Percentiles rank a stretch among this genome's conserved stretches.
Evolutionary conservation across 2,888 invertebrate species (phyloP).

Genomic region (Cheilosia variabilis): DNA sequence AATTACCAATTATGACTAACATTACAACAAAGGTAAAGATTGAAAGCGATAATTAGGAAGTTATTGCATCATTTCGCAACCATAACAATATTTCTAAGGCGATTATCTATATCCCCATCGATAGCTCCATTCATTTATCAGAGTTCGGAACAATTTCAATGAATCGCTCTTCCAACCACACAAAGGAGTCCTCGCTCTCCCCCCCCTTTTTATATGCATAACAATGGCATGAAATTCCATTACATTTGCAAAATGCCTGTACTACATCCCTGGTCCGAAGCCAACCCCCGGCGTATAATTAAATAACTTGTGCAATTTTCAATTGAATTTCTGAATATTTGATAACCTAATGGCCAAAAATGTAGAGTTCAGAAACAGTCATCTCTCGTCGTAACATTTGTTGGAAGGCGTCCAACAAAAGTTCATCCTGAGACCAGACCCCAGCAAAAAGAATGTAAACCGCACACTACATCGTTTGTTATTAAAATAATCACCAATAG

Average conservation of each 20-base stretch:
- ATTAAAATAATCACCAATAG: constrained; percentile 60
- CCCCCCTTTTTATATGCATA: not conserved
- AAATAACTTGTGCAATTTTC: constrained; percentile 60
- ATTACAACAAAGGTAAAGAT: too few species aligned
- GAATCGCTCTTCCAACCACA: constrained; percentile 8
- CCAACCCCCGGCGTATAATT: constrained; percentile 42
- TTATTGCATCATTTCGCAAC: not conserved
- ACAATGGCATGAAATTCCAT: constrained; percentile 39
- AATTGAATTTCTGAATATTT: constrained; percentile 61
- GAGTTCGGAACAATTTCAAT: constrained; percentile 23
- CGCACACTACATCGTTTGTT: constrained; percentile 57
- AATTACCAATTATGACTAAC: too few species aligned
- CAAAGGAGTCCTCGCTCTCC: not conserved
- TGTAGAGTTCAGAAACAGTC: constrained; percentile 30
- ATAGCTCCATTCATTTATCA: constrained; percentile 1
- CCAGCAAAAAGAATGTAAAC: constrained; percentile 18
- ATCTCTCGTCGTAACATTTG: constrained; percentile 29
- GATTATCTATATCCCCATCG: not conserved
- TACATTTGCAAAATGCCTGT: constrained; percentile 16
- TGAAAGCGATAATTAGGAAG: too few species aligned
- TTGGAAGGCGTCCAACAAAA: constrained; percentile 63
- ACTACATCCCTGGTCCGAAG: not conserved
- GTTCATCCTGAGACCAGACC: constrained; percentile 5
- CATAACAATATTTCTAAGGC: not conserved
- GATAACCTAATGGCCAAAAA: constrained; percentile 49